Conservation (phyloP, 2,797 vertebrate genomes). For the Molossus molossus region DNA sequence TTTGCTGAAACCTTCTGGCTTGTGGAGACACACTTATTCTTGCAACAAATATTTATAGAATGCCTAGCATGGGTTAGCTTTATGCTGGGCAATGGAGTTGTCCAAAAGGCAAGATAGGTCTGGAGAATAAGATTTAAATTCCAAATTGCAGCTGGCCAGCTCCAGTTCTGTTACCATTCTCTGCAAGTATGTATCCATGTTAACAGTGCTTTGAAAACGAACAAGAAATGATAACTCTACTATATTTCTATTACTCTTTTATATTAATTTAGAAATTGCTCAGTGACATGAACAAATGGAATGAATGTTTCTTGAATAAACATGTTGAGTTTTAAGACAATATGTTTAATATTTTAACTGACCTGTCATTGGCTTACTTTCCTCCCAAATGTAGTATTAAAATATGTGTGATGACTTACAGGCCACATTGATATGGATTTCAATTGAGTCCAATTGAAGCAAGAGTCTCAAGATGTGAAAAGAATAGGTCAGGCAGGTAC, state of each 20-base stretch:
- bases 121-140: slow-evolving; percentile 23
- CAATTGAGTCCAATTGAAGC: neutral
- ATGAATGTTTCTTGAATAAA: slow-evolving; percentile 50
- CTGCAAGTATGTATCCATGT: neutral
- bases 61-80: neutral
- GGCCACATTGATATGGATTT: neutral
- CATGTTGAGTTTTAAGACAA: neutral
- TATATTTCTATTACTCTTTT: slow-evolving; percentile 33
- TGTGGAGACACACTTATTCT: neutral
- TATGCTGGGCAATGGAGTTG: neutral
- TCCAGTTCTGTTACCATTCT: neutral
- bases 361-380: neutral
- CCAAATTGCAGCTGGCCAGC: neutral
- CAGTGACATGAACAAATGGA: slow-evolving; percentile 22
- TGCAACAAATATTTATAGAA: neutral
- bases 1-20: slow-evolving; percentile 9
- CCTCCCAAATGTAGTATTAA: neutral
- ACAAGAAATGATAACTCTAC: neutral
- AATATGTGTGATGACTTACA: neutral
- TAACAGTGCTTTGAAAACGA: slow-evolving; percentile 45
- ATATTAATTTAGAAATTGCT: neutral
- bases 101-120: neutral
- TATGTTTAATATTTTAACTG: neutral
- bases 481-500: neutral
- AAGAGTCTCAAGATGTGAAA: neutral